Conservation (phyloP, 2,797 vertebrate genomes). For the Danio choprae region DNA sequence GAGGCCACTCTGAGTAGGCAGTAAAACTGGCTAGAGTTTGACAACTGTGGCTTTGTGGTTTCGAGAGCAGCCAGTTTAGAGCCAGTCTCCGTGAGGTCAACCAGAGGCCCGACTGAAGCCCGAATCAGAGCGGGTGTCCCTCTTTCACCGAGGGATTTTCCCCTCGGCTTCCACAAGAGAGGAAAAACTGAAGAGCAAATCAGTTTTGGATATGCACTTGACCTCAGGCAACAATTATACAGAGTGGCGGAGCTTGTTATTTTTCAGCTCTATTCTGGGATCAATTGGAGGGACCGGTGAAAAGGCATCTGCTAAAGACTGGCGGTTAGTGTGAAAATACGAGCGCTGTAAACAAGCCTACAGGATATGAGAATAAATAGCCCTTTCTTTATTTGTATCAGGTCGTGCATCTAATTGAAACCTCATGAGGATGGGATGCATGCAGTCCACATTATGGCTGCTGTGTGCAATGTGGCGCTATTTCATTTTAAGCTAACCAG, state of each 20-base stretch:
- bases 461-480: neutral
- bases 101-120: constrained; percentile 42
- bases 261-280: constrained; percentile 53
- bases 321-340: constrained; percentile 31
- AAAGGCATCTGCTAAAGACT: constrained; percentile 36
- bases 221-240: constrained; percentile 50
- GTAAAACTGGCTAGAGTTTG: constrained; percentile 48
- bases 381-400: constrained; percentile 29
- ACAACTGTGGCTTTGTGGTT: constrained; percentile 60
- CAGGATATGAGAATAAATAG: constrained; percentile 38
- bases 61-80: constrained; percentile 45
- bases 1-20: constrained; percentile 36
- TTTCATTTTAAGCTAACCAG: neutral
- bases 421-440: neutral
- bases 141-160: constrained; percentile 52
- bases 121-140: constrained; percentile 45
- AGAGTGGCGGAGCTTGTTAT: constrained; percentile 52
- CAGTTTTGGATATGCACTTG: constrained; percentile 55
- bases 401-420: constrained; percentile 9
- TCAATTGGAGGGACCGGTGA: constrained; percentile 37
- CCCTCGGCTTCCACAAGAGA: constrained; percentile 40
- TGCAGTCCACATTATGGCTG: neutral
- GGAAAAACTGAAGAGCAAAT: constrained; percentile 54
- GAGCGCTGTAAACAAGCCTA: constrained; percentile 34
- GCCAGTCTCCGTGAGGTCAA: constrained; percentile 37